Evolutionary conservation across 1,140 invertebrate species (phyloP).

Genomic region (Harpegnathos saltator): DNA sequence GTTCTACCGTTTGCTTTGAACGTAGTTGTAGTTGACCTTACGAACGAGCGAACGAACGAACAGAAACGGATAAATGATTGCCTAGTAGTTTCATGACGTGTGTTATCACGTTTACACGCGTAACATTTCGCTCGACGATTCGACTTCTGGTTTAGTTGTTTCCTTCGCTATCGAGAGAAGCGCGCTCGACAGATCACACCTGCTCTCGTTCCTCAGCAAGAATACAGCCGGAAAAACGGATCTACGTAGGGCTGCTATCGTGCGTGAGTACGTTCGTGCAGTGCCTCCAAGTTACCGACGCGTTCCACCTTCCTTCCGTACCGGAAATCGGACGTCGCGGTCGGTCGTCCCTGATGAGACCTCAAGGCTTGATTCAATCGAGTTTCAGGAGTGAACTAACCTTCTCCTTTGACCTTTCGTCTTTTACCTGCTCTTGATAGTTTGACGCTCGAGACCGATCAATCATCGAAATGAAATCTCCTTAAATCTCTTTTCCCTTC

Average conservation of each 20-base stretch:
- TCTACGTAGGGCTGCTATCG: neutral
- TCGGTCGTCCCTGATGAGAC: too few species aligned
- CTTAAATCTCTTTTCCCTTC: too few species aligned
- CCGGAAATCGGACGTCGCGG: too few species aligned
- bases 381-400: too few species aligned
- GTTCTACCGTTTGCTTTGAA: neutral
- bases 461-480: too few species aligned
- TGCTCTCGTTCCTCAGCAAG: too few species aligned
- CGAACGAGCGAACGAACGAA: neutral
- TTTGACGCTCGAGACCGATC: too few species aligned
- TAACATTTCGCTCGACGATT: neutral
- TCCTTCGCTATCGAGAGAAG: neutral
- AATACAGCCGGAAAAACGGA: neutral
- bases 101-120: conserved; percentile 17
- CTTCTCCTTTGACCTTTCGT: too few species aligned
- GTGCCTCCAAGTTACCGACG: neutral
- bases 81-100: neutral
- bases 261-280: neutral
- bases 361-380: too few species aligned
- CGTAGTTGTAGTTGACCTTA: neutral
- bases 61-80: neutral
- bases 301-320: neutral
- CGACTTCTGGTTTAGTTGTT: neutral
- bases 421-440: too few species aligned
- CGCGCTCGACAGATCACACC: too few species aligned